A percentile compares a stretch with the other conserved stretches of the same genome.
These are phyloP conservation scores for Naso thynnoides DNA, from an alignment of 2,797 vertebrate species.

Conservation along the genomic window DNA sequence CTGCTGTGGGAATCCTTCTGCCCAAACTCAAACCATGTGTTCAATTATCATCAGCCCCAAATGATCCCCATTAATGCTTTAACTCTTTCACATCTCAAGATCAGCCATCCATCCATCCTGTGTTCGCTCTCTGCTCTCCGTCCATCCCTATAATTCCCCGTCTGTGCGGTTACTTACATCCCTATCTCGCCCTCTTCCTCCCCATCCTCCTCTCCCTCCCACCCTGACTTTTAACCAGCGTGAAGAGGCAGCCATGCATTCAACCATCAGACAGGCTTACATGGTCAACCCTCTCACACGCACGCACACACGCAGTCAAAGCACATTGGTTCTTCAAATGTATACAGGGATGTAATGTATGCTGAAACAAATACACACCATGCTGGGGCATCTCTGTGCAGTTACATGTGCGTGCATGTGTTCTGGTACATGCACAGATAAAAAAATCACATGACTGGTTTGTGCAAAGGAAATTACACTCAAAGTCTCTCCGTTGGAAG, in stretches of 20 bases:
- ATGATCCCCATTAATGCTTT: slow-evolving; percentile 81
- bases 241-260: slow-evolving; percentile 84
- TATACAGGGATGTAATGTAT: slow-evolving; percentile 59
- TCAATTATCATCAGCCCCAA: slow-evolving; percentile 82
- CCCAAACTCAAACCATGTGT: slow-evolving; percentile 78
- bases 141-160: slow-evolving; percentile 78
- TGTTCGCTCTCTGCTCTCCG: slow-evolving; percentile 64
- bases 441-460: slow-evolving; percentile 43
- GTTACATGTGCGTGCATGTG: slow-evolving; percentile 67
- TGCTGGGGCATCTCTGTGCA: slow-evolving; percentile 63
- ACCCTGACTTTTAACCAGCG: slow-evolving; percentile 81
- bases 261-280: slow-evolving; percentile 85
- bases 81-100: slow-evolving; percentile 78
- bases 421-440: slow-evolving; percentile 55
- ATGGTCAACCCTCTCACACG: slow-evolving; percentile 63
- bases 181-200: slow-evolving; percentile 69
- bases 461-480: slow-evolving; percentile 34
- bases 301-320: slow-evolving; percentile 53
- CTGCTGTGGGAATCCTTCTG: slow-evolving; percentile 46
- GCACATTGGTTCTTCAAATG: slow-evolving; percentile 61
- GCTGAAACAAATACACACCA: slow-evolving; percentile 62
- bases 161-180: slow-evolving; percentile 78
- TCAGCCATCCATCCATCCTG: slow-evolving; percentile 66
- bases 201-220: slow-evolving; percentile 48
- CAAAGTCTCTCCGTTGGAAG: slow-evolving; percentile 11